Base-by-base conservation (phyloP, 1,140 invertebrate genomes). In the Achatina immaculata region DNA sequence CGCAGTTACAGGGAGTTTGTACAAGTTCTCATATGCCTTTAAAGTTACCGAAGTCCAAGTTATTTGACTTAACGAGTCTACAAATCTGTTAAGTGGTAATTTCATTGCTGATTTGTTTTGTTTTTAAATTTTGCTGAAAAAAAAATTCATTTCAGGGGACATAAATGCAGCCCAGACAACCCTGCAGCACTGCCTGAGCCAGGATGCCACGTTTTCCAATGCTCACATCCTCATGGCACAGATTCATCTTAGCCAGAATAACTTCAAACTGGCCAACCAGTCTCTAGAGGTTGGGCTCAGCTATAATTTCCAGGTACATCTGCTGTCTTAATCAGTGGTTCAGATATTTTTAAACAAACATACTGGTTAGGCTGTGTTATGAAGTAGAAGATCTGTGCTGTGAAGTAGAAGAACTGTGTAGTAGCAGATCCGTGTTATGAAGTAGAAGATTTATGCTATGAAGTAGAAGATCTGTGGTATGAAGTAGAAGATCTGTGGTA, bases 241-340 rank as follows among this genome's bases (percentile, higher is more conserved):
- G 91, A 95, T 97, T 71, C 93, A 95, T 77, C 87, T 94, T 19
- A 88, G 91, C 76, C 94, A 96, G 90, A 93, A 94, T 55, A 94
- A 95, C 83, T 95, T 94, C 86, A 93, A 95, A 43, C 93, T 95
- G 85, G 97, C 97, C 0, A 93, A 94, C 28, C 95, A 98, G 88
- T 95, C 94, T 78, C 91, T 99, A 40, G 97, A 99, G 92, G 93
- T 95, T 79, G 96, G 95, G 79, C 91, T 98, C 0, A 97, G 96
- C 87, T 95, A 95, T 87, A 96, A 98, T 91, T 98, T 99, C 88
- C 94, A 96, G 91, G 94, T 94, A 82, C 83, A 81, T 78, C n/a
- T 42, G 19, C 4, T 65, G 28, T 51, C 51, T 38, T 65, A 65
- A 28, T n/a, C 21, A 72, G 7, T 34, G 4, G 7, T 72, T n/a